Evolutionary conservation across 2,113 vertebrate genomes (phyloP), one percentile per base, ranked within the genome.

Genomic region (Oceanites oceanicus): DNA sequence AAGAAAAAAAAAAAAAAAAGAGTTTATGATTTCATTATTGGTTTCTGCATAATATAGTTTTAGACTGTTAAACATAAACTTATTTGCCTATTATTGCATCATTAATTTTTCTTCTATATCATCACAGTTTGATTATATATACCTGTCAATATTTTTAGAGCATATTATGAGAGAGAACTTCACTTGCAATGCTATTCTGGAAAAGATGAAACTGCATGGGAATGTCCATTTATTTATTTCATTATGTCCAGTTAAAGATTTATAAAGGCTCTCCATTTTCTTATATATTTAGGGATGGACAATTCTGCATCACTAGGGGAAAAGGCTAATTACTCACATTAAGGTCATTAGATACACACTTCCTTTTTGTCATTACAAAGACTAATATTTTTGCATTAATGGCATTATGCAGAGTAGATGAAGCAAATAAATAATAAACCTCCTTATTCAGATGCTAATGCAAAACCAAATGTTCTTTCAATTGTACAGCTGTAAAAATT

Each of bases 271-370:
- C 88, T 88, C 30, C 67, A 83, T 97, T 97, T 97, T 97, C 93
- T 94, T 88, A 94, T 72, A 80, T 91, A 94, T 70, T 96, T 96
- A 96, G 89, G 93, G 92, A 96, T 84, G 94, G 93, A 97, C 94
- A 95, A 96, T 96, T 97, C 79, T 96, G 72, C 91, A 94, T 95
- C 93, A 92, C 73, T 88, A 72, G 92, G n/a, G 86, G 80, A 95
- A 97, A 97, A 97, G 95, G 95, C 91, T 96, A 97, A 97, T 97
- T 97, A 96, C 83, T 97, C 75, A 93, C 91, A 94, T 83, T 90
- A 92, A 98, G 95, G 97, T 98, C 96, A 95, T 97, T 97, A 97
- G 96, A 97, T 93, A 92, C 85, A 97, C 78, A 91, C 92, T 96
- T 97, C 93, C 88, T 95, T 97, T 96, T 91, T 92, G 76, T 95